These are phyloP conservation scores for Phaonia tiefii DNA, from an alignment of 2,888 invertebrate species.

Conservation along the genomic window DNA sequence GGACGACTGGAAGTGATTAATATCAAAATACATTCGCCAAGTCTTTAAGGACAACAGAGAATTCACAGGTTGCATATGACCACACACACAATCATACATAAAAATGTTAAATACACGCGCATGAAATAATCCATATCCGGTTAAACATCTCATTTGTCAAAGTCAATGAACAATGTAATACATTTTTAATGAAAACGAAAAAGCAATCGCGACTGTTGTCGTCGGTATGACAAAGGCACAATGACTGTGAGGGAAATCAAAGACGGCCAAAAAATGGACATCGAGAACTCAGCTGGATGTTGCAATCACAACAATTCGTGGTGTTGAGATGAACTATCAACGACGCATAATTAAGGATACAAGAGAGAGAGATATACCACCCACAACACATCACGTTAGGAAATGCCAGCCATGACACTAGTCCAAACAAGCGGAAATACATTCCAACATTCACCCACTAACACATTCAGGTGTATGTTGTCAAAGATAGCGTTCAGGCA, in stretches of 20 bases:
- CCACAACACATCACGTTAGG: neutral
- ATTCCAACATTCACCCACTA: neutral
- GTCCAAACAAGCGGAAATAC: conserved; percentile 1
- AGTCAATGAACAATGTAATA: conserved; percentile 64
- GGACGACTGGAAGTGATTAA: too few relatives aligned
- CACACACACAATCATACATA: too few relatives aligned
- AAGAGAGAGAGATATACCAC: neutral
- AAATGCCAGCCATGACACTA: too few relatives aligned
- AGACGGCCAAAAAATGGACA: neutral
- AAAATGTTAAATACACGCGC: too few relatives aligned
- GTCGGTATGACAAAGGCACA: neutral
- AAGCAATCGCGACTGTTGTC: conserved; percentile 21
- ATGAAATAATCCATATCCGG: conserved; percentile 61
- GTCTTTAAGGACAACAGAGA: too few relatives aligned
- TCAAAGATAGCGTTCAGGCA: too few relatives aligned
- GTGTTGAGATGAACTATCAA: conserved; percentile 11
- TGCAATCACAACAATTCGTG: conserved; percentile 1
- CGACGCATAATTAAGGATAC: neutral
- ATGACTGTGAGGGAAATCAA: neutral
- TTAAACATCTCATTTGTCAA: conserved; percentile 63
- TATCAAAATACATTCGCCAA: too few relatives aligned
- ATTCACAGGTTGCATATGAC: too few relatives aligned
- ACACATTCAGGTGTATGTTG: neutral
- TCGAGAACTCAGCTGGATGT: conserved; percentile 3
- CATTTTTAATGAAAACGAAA: conserved; percentile 60